phyloP scores from a whole-genome alignment of 2,113 vertebrate species.

The Chionodraco myersi region DNA sequence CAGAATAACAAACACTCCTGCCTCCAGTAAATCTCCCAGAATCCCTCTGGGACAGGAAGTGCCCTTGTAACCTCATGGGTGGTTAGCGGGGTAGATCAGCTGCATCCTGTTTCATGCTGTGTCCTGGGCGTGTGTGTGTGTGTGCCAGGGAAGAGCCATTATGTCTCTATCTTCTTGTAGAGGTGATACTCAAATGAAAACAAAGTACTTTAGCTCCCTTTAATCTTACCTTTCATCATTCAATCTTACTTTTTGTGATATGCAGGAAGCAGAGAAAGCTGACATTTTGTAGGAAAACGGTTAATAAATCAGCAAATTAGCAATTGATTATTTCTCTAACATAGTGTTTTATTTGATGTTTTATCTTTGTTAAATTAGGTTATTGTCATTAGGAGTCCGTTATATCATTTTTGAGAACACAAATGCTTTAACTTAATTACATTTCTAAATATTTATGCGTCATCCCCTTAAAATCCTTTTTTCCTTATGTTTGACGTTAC shows the following conservation, averaged over 20 bases:
- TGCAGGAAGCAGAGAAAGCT: neutral
- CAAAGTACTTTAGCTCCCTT: neutral
- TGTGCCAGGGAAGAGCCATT: constrained; percentile 6
- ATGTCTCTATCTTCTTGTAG: neutral
- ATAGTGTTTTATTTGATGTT: no score
- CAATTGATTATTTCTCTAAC: neutral
- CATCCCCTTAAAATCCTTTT: neutral
- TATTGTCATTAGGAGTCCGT: neutral
- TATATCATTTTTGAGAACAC: neutral
- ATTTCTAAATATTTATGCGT: neutral
- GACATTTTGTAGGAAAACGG: neutral
- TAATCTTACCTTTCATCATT: neutral
- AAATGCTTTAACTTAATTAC: neutral
- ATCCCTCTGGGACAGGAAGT: constrained; percentile 56
- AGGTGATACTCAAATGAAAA: neutral
- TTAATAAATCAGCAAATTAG: neutral
- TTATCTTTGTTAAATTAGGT: no score
- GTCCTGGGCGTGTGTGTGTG: constrained; percentile 9
- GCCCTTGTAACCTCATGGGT: constrained; percentile 42
- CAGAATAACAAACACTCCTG: constrained; percentile 60
- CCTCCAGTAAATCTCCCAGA: constrained; percentile 52
- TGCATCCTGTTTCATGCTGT: constrained; percentile 36
- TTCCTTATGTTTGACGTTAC: neutral
- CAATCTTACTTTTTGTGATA: no score
- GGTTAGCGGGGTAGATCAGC: constrained; percentile 41